These are phyloP conservation scores for Busseola fusca DNA, from an alignment of 2,888 invertebrate genomes.

Conservation along the genomic window DNA sequence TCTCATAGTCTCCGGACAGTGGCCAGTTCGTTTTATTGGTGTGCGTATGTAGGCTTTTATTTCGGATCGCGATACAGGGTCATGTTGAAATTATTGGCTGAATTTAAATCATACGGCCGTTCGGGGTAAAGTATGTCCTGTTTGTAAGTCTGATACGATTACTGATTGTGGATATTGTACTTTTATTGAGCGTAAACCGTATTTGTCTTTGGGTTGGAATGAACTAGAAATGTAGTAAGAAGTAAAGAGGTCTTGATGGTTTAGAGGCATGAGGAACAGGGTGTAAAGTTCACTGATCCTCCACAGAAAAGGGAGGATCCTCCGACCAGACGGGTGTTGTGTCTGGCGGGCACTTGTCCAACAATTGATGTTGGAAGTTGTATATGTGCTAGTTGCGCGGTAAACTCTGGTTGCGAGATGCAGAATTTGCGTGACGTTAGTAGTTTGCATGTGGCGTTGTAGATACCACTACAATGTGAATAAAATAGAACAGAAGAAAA, in stretches of 20 bases:
- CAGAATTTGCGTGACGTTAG: no score
- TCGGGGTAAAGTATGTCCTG: slow-evolving; percentile 43
- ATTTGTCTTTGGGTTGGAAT: slow-evolving; percentile 31
- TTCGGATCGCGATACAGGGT: slow-evolving; percentile 63
- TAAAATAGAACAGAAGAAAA: no score
- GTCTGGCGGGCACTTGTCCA: no score
- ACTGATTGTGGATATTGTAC: slow-evolving; percentile 49
- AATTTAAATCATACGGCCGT: slow-evolving; percentile 63
- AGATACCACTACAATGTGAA: no score
- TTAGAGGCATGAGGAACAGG: no score
- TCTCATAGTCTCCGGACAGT: slow-evolving; percentile 80
- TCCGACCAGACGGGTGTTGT: no score
- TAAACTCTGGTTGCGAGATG: no score
- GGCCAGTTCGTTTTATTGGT: slow-evolving; percentile 72
- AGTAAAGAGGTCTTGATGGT: not conserved
- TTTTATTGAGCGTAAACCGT: slow-evolving; percentile 50
- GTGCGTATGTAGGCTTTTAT: slow-evolving; percentile 68
- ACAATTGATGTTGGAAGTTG: no score
- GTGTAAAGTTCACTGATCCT: no score
- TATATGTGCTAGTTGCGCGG: no score
- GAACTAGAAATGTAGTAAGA: not conserved
- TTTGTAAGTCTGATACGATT: slow-evolving; percentile 50
- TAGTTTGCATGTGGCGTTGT: no score
- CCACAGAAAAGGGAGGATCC: no score
- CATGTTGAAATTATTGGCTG: slow-evolving; percentile 66